phyloP scores from a whole-genome alignment of 2,113 vertebrate genomes.

The Desmodus rotundus region DNA sequence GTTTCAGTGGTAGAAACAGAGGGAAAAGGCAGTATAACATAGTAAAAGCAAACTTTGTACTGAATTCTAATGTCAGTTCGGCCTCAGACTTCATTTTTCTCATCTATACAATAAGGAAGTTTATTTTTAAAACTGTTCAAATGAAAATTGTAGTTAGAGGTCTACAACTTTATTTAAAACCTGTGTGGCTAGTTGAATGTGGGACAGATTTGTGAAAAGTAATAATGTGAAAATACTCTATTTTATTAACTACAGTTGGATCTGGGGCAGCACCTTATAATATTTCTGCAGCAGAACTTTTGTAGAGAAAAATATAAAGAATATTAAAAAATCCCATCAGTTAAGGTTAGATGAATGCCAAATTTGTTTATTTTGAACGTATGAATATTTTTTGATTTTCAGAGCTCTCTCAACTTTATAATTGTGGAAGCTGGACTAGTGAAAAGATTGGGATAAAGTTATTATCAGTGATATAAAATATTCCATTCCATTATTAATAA shows the following conservation, averaged over 20 bases:
- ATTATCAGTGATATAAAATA: not conserved
- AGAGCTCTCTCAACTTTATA: not conserved
- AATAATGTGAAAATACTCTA: not conserved
- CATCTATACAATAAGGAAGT: not conserved
- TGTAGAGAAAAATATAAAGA: not conserved
- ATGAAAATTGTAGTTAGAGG: not conserved
- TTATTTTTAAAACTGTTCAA: conserved; percentile 10
- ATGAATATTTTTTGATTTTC: not conserved
- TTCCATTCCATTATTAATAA: not conserved
- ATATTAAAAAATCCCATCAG: not conserved
- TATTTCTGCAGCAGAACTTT: not conserved
- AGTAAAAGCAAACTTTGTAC: not conserved
- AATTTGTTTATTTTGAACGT: not conserved
- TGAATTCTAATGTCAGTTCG: not conserved
- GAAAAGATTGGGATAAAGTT: not conserved
- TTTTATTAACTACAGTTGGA: not conserved
- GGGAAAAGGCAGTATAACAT: not conserved
- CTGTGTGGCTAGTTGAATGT: not conserved
- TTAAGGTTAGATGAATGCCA: not conserved
- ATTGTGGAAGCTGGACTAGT: not conserved
- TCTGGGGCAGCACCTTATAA: not conserved
- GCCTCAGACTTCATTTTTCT: not conserved
- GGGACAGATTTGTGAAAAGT: not conserved
- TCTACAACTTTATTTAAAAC: not conserved
- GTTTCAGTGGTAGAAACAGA: not conserved